Evolutionary conservation across 2,888 invertebrate species (phyloP).

Genomic region (Leptopilina myrica): DNA sequence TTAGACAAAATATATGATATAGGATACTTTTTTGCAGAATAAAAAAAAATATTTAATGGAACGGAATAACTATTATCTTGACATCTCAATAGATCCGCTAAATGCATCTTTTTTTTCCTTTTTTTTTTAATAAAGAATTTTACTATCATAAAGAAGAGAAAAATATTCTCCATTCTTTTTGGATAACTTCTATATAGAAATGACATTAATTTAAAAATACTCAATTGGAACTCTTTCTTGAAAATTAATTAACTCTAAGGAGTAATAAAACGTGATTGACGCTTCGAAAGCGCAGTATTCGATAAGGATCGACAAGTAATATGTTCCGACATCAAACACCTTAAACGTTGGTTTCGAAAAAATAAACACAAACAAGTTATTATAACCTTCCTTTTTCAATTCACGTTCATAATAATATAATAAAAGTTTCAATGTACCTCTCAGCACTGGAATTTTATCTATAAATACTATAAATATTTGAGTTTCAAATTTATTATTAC

Average conservation of each 20-base stretch:
- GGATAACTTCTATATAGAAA: background rate
- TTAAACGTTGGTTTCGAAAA: conserved; percentile 16
- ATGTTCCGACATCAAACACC: conserved; percentile 16
- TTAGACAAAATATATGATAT: no score
- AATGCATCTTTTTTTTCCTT: no score
- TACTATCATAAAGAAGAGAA: no score
- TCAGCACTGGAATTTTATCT: conserved; percentile 24
- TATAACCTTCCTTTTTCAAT: conserved; percentile 6
- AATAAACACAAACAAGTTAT: conserved; percentile 15
- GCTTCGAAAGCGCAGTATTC: conserved; percentile 8
- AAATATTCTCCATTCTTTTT: background rate
- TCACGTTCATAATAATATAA: conserved; percentile 1
- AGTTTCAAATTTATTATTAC: no score
- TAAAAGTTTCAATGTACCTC: background rate
- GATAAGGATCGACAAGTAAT: conserved; percentile 28
- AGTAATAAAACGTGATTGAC: conserved; percentile 29
- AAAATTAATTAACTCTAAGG: conserved; percentile 16
- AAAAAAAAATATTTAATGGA: no score
- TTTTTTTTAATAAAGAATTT: background rate
- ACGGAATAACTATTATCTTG: no score
- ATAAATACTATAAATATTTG: background rate
- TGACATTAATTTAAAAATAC: background rate
- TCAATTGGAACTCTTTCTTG: background rate
- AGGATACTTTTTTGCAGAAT: no score
- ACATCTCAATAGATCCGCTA: no score